Base-by-base conservation (phyloP, 2,888 invertebrate genomes). In the Himalopsyche japonica region DNA sequence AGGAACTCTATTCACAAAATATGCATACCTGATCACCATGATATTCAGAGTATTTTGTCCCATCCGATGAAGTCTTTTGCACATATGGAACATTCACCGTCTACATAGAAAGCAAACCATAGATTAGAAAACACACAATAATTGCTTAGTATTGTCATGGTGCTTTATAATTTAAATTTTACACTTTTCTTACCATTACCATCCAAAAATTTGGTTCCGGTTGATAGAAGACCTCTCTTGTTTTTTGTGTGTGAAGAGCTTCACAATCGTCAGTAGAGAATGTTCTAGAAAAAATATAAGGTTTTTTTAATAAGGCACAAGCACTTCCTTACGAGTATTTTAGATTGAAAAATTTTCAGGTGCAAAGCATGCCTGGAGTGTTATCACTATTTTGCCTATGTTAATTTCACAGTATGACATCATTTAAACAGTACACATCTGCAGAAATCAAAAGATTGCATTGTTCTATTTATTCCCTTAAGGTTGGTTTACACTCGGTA, bases 121-220 rank as follows among this genome's bases (percentile, higher is more conserved):
- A 43, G 15, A 15, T 43, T 15, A 37, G 12, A 15, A 43, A 43
- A 15, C 43, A 43, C 15, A 43, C 0, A 43, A 1, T 2, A 15
- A 43, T 15, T 15, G 0, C 15, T 15, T 1, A 2, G 15, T 43
- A 12, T 43, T 43, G 1, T 15, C 15, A 43, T 15, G 37, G 10
- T 37, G 43, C 15, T 15, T 43, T 43, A 43, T 15, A 0, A 15
- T 15, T n/a, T 15, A 4, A 2, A 43, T 43, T 43, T 43, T 43
- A 15, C 15, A 43, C 43, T 18, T 32, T 79, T 86, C 90, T 90
- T 92, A 97, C 98, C 95, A 98, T 93, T 81, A 97, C 96, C 93
- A 98, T 95, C 98, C 98, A 98, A 90, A 95, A 98, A 87, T 95
- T 94, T 88, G 94, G 93, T 89, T 98, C 98, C 1, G 98, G 95